phyloP scores from a whole-genome alignment of 2,797 vertebrate genomes.

The Triplophysa bombifrons region DNA sequence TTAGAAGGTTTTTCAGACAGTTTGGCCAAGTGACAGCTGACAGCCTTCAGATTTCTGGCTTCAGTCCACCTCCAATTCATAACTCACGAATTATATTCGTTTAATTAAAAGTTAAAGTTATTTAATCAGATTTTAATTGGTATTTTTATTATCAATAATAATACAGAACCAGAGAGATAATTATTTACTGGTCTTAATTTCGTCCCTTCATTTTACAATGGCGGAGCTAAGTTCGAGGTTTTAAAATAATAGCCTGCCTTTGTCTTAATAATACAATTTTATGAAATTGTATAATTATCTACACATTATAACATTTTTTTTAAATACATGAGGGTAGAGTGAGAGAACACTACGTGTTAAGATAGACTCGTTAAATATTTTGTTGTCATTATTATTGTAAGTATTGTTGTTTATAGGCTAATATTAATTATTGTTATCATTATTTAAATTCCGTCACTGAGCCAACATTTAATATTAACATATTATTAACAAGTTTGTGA shows the following conservation, averaged over 20 bases:
- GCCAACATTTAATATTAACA: slow-evolving; percentile 46
- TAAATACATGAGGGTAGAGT: no score
- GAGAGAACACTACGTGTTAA: no score
- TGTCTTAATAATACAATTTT: no score
- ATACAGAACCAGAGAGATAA: neutral
- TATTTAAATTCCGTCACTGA: slow-evolving; percentile 46
- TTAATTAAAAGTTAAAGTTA: neutral
- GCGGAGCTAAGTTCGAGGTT: neutral
- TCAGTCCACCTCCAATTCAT: neutral
- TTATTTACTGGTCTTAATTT: neutral
- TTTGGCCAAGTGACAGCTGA: neutral
- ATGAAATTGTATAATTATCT: no score
- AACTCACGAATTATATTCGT: neutral
- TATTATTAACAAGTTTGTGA: slow-evolving; percentile 41
- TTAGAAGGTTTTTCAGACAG: neutral
- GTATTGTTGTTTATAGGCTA: neutral
- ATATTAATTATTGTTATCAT: neutral
- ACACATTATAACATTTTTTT: no score
- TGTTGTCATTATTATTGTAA: neutral
- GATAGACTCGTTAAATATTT: neutral
- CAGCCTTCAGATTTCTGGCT: neutral
- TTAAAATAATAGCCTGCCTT: neutral
- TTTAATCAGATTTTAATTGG: neutral
- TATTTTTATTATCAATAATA: neutral
- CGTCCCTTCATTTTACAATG: neutral